Conservation (phyloP, 2,797 vertebrate genomes). For the Perodicticus potto region DNA sequence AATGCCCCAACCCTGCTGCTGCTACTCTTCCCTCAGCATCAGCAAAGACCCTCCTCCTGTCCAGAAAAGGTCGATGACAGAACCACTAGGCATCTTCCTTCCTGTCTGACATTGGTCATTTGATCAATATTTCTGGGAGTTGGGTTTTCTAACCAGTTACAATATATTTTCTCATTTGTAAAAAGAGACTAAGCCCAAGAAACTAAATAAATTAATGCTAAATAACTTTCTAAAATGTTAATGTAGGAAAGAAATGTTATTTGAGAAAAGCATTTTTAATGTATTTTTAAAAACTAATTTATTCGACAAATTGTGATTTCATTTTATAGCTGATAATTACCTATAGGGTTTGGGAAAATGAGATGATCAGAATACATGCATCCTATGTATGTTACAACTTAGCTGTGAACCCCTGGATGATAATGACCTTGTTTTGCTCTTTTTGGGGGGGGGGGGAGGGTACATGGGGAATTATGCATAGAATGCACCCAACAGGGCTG, state of each 20-base stretch:
- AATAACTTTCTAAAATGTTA: background rate
- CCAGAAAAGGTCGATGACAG: background rate
- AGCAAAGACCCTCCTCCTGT: background rate
- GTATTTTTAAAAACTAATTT: background rate
- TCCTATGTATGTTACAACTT: background rate
- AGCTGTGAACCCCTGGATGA: background rate
- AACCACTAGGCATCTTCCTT: background rate
- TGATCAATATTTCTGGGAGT: background rate
- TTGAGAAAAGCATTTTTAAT: background rate
- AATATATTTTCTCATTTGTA: background rate
- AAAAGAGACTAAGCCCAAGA: background rate
- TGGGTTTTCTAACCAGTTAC: background rate
- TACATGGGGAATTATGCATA: background rate
- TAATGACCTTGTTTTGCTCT: background rate
- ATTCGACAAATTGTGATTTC: conserved; percentile 19
- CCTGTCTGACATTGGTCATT: background rate
- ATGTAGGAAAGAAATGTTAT: background rate
- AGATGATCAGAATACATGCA: background rate
- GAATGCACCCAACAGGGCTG: background rate
- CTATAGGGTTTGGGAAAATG: background rate
- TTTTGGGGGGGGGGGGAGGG: background rate
- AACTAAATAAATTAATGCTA: background rate
- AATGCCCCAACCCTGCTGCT: background rate
- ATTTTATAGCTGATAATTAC: background rate
- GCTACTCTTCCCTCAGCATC: background rate